Base-by-base conservation (phyloP, 2,113 vertebrate species). In the Epinephelus lanceolatus region DNA sequence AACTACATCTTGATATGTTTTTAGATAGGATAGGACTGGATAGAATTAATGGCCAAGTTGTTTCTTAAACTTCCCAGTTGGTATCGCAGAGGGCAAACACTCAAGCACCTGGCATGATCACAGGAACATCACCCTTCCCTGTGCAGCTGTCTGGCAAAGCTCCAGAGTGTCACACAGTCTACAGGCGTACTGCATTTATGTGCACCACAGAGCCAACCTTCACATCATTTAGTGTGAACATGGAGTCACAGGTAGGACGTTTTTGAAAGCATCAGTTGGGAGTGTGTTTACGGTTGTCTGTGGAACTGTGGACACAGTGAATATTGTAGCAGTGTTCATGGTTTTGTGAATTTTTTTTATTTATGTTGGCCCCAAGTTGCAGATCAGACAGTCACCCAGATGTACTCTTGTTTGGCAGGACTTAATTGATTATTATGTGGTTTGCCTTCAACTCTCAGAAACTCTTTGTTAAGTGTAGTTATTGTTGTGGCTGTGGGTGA, bases 1-100 rank as follows among this genome's bases (percentile, higher is more conserved):
- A 40, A 27, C 52, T 0, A 61, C 45, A 59, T 52, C 40, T 13
- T 42, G n/a, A 17, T n/a, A 12, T 63, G 4, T 7, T 70, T 80
- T 56, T 27, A 27, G 27, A 27, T 27, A 27, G 27, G 27, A 27
- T 27, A 27, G 27, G 27, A 27, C 4, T 27, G 27, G 27, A 27
- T 27, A 27, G 27, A 27, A 33, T 56, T 27, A 84, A 87, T 86
- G 53, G 63, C 60, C 11, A 0, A 4, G 40, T 18, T 53, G n/a
- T 74, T 78, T 59, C 2, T 77, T 77, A 51, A 86, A 61, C n/a
- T 42, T 56, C 53, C 67, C 66, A 81, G 76, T 52, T 77, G 85
- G 68, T 84, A 30, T 55, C 74, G 56, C 70, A 69, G 67, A 79
- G 68, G 71, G 21, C 40, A 74, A 75, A 67, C 65, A 68, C 71